phyloP scores from a whole-genome alignment of 2,888 invertebrate genomes.

The Seira sanloemensis region DNA sequence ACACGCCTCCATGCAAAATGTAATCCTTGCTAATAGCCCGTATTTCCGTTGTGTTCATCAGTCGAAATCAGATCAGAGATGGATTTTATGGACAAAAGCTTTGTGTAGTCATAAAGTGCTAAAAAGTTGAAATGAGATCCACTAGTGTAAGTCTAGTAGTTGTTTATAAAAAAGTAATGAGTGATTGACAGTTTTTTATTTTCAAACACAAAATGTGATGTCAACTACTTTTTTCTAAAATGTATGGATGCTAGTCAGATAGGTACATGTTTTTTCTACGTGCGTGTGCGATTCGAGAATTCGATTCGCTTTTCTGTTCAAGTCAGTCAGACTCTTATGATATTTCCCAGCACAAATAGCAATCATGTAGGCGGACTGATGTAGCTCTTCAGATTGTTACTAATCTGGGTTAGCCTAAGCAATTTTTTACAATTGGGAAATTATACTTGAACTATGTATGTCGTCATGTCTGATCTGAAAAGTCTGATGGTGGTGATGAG shows the following conservation, averaged over 20 bases:
- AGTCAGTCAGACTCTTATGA: background rate
- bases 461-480: constrained; percentile 9
- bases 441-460: constrained; percentile 5
- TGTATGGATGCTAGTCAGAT: background rate
- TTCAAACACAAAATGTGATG: constrained; percentile 36
- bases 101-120: background rate
- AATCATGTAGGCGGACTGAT: constrained; percentile 56
- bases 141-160: background rate
- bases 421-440: constrained; percentile 32
- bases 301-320: background rate
- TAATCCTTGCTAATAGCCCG: constrained; percentile 70
- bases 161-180: constrained; percentile 31
- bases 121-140: constrained; percentile 6
- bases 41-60: constrained; percentile 70
- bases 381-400: constrained; percentile 29
- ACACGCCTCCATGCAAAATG: constrained; percentile 24
- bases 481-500: background rate
- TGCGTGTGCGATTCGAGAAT: background rate
- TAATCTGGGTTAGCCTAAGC: constrained; percentile 27
- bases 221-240: constrained; percentile 23
- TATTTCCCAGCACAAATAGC: background rate
- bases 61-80: background rate
- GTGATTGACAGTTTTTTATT: constrained; percentile 52
- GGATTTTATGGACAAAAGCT: too few relatives aligned
- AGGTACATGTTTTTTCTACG: background rate